Evolutionary conservation across 2,888 invertebrate species (phyloP), one percentile per base, ranked within the genome.

Genomic region (Pterostichus niger): DNA sequence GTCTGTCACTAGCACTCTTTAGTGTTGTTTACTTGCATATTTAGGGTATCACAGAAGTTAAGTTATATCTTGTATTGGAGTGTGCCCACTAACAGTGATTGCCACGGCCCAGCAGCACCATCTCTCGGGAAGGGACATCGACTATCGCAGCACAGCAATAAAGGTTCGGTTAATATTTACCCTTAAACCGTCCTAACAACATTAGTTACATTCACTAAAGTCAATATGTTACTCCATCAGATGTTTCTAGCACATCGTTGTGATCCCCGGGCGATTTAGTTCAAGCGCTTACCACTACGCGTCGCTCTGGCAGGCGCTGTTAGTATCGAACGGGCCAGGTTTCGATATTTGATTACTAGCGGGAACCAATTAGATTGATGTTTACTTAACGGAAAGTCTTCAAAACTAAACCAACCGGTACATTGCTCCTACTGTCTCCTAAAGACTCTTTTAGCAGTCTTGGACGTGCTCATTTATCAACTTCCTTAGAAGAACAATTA

Each of bases 131-230:
- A 1, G 13, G 40, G 6, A 11, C 6, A 56, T 75, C 24, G 24
- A n/a, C 31, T 31, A 49, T 24, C 17, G 46, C 46, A 46, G 2
- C 46, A 46, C 46, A 46, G 13, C 76, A 44, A 59, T 61, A 61
- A 59, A 61, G 59, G 78, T 77, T 56, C 56, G 13, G 54, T 78
- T 78, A 78, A 78, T 78, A 78, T 78, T 78, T 78, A 35, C 59
- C 61, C 78, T 61, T 59, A 78, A 78, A 77, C 54, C 78, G 61
- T 44, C 61, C 61, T 78, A 78, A 78, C 61, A 78, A 64, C 40
- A 78, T 78, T 78, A 78, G 46, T 44, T 61, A 78, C 78, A 78
- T 61, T 59, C 46, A 61, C 40, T 78, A 78, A 61, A 78, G 78
- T 59, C 78, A 78, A 78, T 59, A 78, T 78, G 61, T 44, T 78